Percentiles rank a stretch among this genome's conserved stretches.
These are phyloP conservation scores for Dryocosmus kuriphilus DNA, from an alignment of 2,888 invertebrate genomes.

Conservation along the genomic window DNA sequence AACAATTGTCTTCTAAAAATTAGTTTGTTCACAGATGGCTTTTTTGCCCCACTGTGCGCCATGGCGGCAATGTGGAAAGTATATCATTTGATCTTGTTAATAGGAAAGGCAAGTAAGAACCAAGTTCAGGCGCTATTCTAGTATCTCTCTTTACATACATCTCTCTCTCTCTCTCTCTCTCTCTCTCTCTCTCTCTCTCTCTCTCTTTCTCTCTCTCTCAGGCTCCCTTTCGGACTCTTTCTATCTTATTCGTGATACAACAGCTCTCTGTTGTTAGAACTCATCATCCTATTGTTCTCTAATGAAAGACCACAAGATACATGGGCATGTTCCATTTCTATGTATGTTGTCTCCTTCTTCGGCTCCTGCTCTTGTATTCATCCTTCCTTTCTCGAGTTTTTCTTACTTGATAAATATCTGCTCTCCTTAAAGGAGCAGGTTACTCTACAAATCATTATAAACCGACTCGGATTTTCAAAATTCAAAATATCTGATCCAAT, in stretches of 20 bases:
- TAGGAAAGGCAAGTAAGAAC: slow-evolving; percentile 55
- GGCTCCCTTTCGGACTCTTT: slow-evolving; percentile 35
- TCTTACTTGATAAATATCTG: neutral
- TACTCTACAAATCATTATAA: too few species aligned
- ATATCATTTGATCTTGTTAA: slow-evolving; percentile 74
- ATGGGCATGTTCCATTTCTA: slow-evolving; percentile 68
- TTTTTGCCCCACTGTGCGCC: slow-evolving; percentile 58
- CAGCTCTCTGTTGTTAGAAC: slow-evolving; percentile 60
- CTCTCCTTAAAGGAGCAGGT: too few species aligned
- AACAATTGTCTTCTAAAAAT: too few species aligned
- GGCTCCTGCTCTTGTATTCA: slow-evolving; percentile 51
- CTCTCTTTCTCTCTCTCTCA: neutral
- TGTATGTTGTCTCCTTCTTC: slow-evolving; percentile 55
- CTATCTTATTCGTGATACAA: slow-evolving; percentile 51
- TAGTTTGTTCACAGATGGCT: too few species aligned
- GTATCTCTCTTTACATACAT: slow-evolving; percentile 36
- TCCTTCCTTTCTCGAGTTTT: slow-evolving; percentile 48
- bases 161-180: slow-evolving; percentile 4
- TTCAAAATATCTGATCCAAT: too few species aligned
- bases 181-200: slow-evolving; percentile 7
- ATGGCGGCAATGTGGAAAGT: slow-evolving; percentile 66
- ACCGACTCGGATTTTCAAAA: too few species aligned
- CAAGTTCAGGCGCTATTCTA: slow-evolving; percentile 37
- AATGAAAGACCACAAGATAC: slow-evolving; percentile 74
- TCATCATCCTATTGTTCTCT: slow-evolving; percentile 77